Base-by-base conservation (phyloP, 2,113 vertebrate genomes). In the Siniperca knerii region DNA sequence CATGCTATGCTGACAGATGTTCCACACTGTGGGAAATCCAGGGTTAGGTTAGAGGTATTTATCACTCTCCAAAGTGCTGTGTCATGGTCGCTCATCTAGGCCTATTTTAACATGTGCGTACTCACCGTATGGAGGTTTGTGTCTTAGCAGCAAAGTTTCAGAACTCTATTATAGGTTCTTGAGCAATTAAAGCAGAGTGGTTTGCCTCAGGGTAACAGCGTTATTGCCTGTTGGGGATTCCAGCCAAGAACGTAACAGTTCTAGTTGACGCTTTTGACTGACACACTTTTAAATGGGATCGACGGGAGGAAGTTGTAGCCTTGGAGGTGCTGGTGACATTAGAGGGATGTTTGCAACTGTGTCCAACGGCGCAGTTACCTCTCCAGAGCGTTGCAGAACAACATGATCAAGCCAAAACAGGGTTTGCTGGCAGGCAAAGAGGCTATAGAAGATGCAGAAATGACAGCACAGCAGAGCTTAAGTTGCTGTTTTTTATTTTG, bases 231-330 rank as follows among this genome's bases (percentile, higher is more conserved):
- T 7, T 75, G 77, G 85, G 92, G 91, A 89, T 77, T 89, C 70
- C 65, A 46, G 76, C 77, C 0, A 21, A 68, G 77, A 81, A 65
- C 42, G 77, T 85, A 71, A 81, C 78, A 79, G 70, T 73, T 90
- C 86, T 75, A 85, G 64, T 81, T 89, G 79, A 91, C 58, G 44
- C 79, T 89, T 93, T 87, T 86, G 85, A 89, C 89, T 92, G 93
- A 87, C 93, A 89, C 68, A 90, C 82, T 93, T 93, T 93, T 46
- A 89, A 93, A 93, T 78, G 73, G 82, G 90, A 84, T 87, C 77
- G 57, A 81, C 82, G 55, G 79, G 61, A 91, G 65, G 44, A 75
- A 80, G 50, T 40, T 77, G 67, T 55, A 71, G 87, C 67, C 88
- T 66, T 54, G 1, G 70, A 81, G 86, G 44, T 57, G 67, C 35